Percentiles rank a stretch among this genome's conserved stretches.
phyloP scores from a whole-genome alignment of 1,140 invertebrate genomes.

The Leptinotarsa defecta region DNA sequence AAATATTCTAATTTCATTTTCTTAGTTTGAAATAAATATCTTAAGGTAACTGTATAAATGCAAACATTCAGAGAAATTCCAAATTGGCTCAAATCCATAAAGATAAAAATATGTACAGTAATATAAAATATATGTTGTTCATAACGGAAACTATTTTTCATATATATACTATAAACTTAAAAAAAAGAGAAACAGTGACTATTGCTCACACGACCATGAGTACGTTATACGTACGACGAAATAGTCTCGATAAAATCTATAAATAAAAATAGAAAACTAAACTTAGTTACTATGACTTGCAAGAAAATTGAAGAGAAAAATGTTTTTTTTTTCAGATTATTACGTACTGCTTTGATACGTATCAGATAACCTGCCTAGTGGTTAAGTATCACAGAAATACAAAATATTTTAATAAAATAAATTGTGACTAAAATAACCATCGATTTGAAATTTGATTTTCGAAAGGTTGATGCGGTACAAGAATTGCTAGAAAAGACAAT shows the following conservation, averaged over 20 bases:
- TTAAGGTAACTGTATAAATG: constrained; percentile 45
- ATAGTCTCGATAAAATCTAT: constrained; percentile 34
- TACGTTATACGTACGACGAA: constrained; percentile 29
- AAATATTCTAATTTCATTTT: constrained; percentile 20
- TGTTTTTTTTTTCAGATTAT: constrained; percentile 27
- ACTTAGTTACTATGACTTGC: constrained; percentile 39
- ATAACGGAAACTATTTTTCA: constrained; percentile 9
- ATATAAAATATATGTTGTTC: constrained; percentile 30
- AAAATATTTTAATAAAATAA: constrained; percentile 42
- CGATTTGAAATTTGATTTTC: constrained; percentile 19
- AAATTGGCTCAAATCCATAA: neutral
- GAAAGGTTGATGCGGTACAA: constrained; percentile 10
- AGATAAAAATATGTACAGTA: constrained; percentile 41
- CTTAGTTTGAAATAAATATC: constrained; percentile 38
- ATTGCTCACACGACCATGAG: constrained; percentile 21
- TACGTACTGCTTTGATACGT: constrained; percentile 33
- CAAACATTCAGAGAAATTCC: constrained; percentile 24
- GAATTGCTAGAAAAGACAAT: constrained; percentile 12
- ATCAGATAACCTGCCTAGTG: constrained; percentile 38
- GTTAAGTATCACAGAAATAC: constrained; percentile 53
- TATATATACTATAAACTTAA: constrained; percentile 19
- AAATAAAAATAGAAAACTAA: constrained; percentile 31
- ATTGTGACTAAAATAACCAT: constrained; percentile 40
- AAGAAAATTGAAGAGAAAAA: constrained; percentile 35
- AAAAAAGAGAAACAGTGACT: constrained; percentile 28